Evolutionary conservation across 2,797 vertebrate genomes (phyloP).

Genomic region (Coregonus sp.): DNA sequence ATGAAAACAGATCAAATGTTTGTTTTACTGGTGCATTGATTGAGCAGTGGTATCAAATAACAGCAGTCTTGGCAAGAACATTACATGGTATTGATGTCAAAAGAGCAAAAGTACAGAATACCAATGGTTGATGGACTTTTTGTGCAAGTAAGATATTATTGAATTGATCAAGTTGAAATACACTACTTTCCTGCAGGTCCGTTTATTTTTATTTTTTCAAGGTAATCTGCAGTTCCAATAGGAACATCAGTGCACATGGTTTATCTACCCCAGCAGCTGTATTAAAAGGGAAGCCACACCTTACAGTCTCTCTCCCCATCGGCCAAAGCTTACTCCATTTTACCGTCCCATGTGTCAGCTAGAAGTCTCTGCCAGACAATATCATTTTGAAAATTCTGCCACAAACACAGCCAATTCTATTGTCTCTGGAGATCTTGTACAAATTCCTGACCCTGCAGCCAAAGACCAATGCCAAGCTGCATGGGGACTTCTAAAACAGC

Average conservation of each 20-base stretch:
- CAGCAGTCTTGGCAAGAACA: not conserved
- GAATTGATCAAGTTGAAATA: not conserved
- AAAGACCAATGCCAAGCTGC: not conserved
- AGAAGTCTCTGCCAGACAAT: conserved; percentile 16
- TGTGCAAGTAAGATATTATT: not conserved
- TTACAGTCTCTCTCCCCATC: conserved; percentile 28
- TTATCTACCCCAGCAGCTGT: conserved; percentile 47
- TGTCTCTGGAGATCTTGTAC: not conserved
- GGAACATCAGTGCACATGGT: conserved; percentile 8
- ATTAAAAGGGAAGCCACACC: conserved; percentile 31
- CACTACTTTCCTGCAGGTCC: not conserved
- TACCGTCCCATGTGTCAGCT: conserved; percentile 38
- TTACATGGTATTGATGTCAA: not conserved
- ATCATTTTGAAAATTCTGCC: not conserved
- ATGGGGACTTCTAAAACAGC: not conserved
- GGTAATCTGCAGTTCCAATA: conserved; percentile 8
- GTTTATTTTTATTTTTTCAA: not conserved
- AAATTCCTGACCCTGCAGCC: conserved; percentile 15
- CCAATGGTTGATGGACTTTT: not conserved
- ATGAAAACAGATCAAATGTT: conserved; percentile 56
- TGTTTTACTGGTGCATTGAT: not conserved
- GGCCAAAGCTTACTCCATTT: conserved; percentile 22
- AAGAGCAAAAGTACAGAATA: not conserved
- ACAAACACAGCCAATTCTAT: not conserved
- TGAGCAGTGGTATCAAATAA: not conserved